Base-by-base conservation (phyloP, 2,113 vertebrate genomes). In the Pterocles orientalis region DNA sequence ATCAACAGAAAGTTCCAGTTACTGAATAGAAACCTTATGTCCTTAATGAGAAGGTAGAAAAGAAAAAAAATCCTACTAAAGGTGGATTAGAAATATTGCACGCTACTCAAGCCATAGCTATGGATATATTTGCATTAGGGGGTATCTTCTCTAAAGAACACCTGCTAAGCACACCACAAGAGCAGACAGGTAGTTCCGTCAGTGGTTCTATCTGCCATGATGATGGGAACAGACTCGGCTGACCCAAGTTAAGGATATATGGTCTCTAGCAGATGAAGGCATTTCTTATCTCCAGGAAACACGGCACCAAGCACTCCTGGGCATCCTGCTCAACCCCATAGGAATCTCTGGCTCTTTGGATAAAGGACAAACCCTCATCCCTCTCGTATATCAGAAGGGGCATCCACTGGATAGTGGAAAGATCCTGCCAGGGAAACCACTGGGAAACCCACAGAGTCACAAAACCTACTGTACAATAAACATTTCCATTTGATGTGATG, bases 171-270 rank as follows among this genome's bases (percentile, higher is more conserved):
- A 53, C 29, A 60, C 10, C 6, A 3, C 21, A 19, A 43, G 33
- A 71, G 14, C 1, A 66, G 3, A 4, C 1, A 0, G 16, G 33
- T 33, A 57, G 45, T 70, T 70, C 50, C 23, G 9, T 7, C 4
- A 0, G 23, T 53, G 36, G n/a, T 21, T 71, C 36, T 54, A 47
- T 76, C 76, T 86, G 64, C 51, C 51, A 15, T 15, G 16, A 47
- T 15, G 25, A 31, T 26, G 29, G 39, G 25, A 71, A 60, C 26
- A 48, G 71, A 31, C 26, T 19, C 48, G n/a, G 41, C 28, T 34
- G 41, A 87, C 28, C n/a, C 54, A 45, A 12, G n/a, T 61, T 39
- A 68, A 72, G 41, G 34, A 48, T 21, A 43, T 9, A 15, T 11
- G 39, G n/a, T 34, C 61, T 82, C 53, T 45, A 2, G 14, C 41